These are phyloP conservation scores for Lates calcarifer DNA, from an alignment of 2,113 vertebrate genomes.

Conservation along the genomic window DNA sequence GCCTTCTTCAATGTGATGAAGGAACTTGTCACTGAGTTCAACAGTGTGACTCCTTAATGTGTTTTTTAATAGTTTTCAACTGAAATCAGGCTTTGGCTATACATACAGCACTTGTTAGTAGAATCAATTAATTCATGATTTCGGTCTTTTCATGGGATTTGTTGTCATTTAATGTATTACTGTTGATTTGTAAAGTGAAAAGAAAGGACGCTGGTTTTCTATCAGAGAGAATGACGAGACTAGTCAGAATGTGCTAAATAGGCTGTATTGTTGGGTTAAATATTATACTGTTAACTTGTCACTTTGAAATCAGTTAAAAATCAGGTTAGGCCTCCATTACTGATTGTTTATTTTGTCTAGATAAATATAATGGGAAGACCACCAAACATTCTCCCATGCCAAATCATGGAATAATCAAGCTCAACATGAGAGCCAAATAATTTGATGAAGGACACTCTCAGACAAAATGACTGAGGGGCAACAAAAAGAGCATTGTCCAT, in stretches of 20 bases:
- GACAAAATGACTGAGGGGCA: conserved; percentile 55
- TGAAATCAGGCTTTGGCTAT: not conserved
- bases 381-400: conserved; percentile 35
- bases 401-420: conserved; percentile 62
- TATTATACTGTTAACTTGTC: not conserved
- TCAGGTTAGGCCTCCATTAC: conserved; percentile 16
- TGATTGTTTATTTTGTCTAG: conserved; percentile 46
- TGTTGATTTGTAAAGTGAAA: not conserved
- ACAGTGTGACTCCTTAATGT: not conserved
- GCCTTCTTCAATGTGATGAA: conserved; percentile 1
- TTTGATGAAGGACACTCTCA: conserved; percentile 61
- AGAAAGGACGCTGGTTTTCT: not conserved
- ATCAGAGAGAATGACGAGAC: not conserved
- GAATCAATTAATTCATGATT: too few relatives aligned
- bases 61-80: not conserved
- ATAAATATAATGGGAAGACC: conserved; percentile 60
- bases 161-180: not conserved
- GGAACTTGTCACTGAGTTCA: not conserved
- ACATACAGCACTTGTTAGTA: too few relatives aligned
- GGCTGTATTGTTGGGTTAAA: not conserved
- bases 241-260: not conserved
- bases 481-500: conserved; percentile 76
- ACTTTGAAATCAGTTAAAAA: conserved; percentile 7
- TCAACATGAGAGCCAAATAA: conserved; percentile 65
- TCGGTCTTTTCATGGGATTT: not conserved